These are phyloP conservation scores for Progne subis DNA, from an alignment of 2,113 vertebrate genomes.

Conservation along the genomic window DNA sequence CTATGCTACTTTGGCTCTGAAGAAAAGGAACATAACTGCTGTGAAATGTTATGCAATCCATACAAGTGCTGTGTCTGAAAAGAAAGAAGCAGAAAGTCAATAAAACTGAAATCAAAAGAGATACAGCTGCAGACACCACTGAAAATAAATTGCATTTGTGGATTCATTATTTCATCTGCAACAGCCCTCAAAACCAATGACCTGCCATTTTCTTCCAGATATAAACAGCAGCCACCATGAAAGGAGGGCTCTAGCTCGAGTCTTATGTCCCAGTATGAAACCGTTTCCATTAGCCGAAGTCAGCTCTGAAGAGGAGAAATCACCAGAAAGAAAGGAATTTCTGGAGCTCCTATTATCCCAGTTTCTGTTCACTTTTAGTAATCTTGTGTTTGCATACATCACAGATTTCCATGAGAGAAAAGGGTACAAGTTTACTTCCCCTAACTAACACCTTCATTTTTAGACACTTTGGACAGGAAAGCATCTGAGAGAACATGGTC, in stretches of 20 bases:
- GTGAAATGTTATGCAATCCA: not conserved
- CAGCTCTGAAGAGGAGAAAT: not conserved
- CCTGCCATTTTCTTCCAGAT: not conserved
- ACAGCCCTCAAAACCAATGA: not conserved
- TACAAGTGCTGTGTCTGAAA: not conserved
- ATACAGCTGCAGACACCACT: not conserved
- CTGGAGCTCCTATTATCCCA: not conserved
- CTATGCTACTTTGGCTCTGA: not conserved
- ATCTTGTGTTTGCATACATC: not conserved
- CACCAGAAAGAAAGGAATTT: not conserved
- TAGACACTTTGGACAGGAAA: not conserved
- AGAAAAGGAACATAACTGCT: not conserved
- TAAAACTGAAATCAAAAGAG: constrained; percentile 20
- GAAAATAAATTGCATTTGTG: not conserved
- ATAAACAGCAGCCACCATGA: not conserved
- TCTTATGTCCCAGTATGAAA: not conserved
- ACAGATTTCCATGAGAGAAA: not conserved
- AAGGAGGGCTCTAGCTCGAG: not conserved
- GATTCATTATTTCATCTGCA: not conserved
- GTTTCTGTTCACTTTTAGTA: not conserved
- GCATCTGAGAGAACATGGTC: not conserved
- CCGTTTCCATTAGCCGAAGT: not conserved
- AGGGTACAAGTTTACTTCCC: not conserved
- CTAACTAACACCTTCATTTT: not conserved
- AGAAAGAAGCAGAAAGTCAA: constrained; percentile 9